Evolutionary conservation across 2,888 invertebrate species (phyloP), one percentile per base, ranked within the genome.

Genomic region (Oegoconia quadripuncta): DNA sequence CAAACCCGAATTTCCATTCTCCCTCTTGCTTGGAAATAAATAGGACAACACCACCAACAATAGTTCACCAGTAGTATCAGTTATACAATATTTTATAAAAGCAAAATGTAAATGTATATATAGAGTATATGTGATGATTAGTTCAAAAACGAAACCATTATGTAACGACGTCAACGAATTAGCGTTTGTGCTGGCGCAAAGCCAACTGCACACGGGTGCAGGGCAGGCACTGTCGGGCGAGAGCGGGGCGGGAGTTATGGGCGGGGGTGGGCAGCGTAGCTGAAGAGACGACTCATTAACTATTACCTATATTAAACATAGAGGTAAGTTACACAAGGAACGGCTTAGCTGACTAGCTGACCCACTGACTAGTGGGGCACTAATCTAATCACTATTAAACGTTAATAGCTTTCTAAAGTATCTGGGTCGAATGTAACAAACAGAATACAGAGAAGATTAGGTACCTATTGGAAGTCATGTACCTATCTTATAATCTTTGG

Each of bases 101-200:
- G 16, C 23, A 8, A 25, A 36, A 41, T 37, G 39, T 44, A 42
- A 51, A 46, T 59, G 57, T 62, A 52, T 54, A 48, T 37, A n/a
- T n/a, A n/a, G n/a, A 56, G 54, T 40, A 46, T 44, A 47, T 37
- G 37, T 44, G 52, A 41, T 46, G 52, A 63, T 59, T 63, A 53
- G 54, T 52, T 64, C 59, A 78, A 79, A 81, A 81, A 78, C 74
- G 71, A 61, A 68, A 75, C 74, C 77, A 83, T 83, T 81, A 82
- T 78, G 76, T 80, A 82, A 81, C 73, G 59, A 73, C 69, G 70
- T 73, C 70, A 64, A 74, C 68, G 74, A 76, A 81, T 82, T 82
- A 81, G 82, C 74, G 74, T 66, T 72, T 64, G 62, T 62, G 61
- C 59, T 83, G 86, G 86, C 79, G 44, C 26, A 30, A 25, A 40